Base-by-base conservation (phyloP, 1,140 invertebrate species). In the Teleogryllus occipitalis region DNA sequence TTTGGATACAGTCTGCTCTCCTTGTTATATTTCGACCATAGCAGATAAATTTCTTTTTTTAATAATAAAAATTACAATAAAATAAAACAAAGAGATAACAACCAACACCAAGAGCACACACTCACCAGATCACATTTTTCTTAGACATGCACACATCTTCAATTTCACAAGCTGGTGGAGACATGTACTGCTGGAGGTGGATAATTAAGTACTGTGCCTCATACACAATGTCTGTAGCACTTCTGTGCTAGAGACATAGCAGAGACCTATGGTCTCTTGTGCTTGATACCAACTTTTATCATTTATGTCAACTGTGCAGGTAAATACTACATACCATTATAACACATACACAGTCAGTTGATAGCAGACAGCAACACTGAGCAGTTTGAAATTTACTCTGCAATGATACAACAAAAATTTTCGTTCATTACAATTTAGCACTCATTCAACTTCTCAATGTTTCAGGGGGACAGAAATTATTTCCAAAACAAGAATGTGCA, bases 41-140 rank as follows among this genome's bases (percentile, higher is more conserved):
- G 54, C 18, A 65, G 54, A 65, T 65, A 65, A 65, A 65, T 18
- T 65, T 18, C 18, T 65, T 18, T 65, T 54, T 14, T 65, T 65
- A 65, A 65, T 65, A 65, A 65, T 39, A 39, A 65, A 65, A 65
- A 65, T 65, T 65, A 65, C 54, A 65, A 65, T 65, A 65, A 65
- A 65, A 65, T 65, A 65, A 65, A 65, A 65, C 54, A 65, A 65
- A 65, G 10, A 10, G 54, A 65, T 65, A 65, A 65, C 54, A 65
- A 65, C 54, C 54, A 65, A 65, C 54, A 65, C 54, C 54, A 65
- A 65, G 54, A 65, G 54, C 54, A 65, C 54, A 65, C 54, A 65
- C 54, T 65, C 54, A 65, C 54, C 18, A 65, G 54, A 65, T 65
- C 54, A 65, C 54, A 65, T 65, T 65, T 18, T 18, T 65, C 54